Base-by-base conservation (phyloP, 2,113 vertebrate genomes). In the Corvus hawaiiensis region DNA sequence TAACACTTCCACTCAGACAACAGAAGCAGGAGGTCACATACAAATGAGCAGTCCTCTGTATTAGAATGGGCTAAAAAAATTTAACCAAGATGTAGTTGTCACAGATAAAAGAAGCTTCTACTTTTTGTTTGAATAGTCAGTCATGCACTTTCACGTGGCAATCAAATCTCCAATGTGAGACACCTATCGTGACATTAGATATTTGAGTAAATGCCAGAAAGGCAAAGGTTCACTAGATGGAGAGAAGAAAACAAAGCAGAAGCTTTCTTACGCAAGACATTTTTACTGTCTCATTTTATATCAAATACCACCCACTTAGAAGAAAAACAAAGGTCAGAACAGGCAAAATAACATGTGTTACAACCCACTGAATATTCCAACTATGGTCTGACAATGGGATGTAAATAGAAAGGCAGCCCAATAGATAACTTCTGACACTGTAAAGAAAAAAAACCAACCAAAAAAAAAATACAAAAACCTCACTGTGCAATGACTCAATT, bases 281-380 rank as follows among this genome's bases (percentile, higher is more conserved):
- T 95, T 91, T 79, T 88, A 66, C 78, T 79, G 37, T 75, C 56
- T 96, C 83, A 88, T 23, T 95, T 83, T 58, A 77, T 75, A 89
- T 21, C 44, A 67, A 49, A 62, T 26, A 54, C 41, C 74, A 48
- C 46, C 68, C 59, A 55, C 28, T 63, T 43, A 61, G 48, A 90
- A 75, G 49, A 30, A 59, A 95, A 93, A 64, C 33, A 82, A 84
- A 84, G 24, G 28, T 79, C 39, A 92, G 58, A 9, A 51, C 28
- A 74, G 43, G 24, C 20, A 93, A 52, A 87, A 32, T 16, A 77
- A 37, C 10, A 48, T 7, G 19, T 11, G 15, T 48, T 48, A 87
- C 14, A 94, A 75, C 64, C 11, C 73, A 92, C n/a, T 21, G 24
- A 75, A 13, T 37, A 41, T 63, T 76, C 33, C 32, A 91, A 7